Percentiles rank a stretch among this genome's conserved stretches.
Conservation (phyloP, 1,140 invertebrate genomes). For the Nebria ingens region DNA sequence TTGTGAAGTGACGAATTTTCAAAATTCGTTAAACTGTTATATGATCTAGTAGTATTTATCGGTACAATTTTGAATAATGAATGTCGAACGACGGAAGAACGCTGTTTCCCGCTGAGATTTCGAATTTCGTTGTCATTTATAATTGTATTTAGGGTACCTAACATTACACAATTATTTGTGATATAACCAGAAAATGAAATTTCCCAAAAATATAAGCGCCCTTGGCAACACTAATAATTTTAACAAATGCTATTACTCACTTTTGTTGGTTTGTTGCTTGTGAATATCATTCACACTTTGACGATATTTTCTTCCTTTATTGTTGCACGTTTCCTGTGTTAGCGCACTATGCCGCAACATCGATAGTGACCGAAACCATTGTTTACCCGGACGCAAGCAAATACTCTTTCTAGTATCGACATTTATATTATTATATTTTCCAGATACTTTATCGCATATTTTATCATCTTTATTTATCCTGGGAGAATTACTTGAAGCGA, state of each 20-base stretch:
- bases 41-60: slow-evolving; percentile 11
- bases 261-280: slow-evolving; percentile 32
- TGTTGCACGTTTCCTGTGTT: slow-evolving; percentile 24
- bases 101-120: slow-evolving; percentile 6
- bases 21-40: neutral
- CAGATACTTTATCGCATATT: neutral
- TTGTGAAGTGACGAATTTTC: neutral
- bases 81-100: neutral
- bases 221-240: slow-evolving; percentile 6
- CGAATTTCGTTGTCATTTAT: neutral
- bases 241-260: slow-evolving; percentile 7
- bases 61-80: slow-evolving; percentile 19
- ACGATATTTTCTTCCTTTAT: slow-evolving; percentile 33
- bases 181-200: slow-evolving; percentile 13
- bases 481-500: too few relatives aligned
- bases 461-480: too few relatives aligned
- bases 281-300: slow-evolving; percentile 28
- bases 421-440: neutral
- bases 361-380: slow-evolving; percentile 35
- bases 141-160: slow-evolving; percentile 19
- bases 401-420: slow-evolving; percentile 13
- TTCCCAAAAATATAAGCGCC: slow-evolving; percentile 6
- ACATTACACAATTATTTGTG: slow-evolving; percentile 16
- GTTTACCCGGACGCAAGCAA: slow-evolving; percentile 33
- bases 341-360: slow-evolving; percentile 27